Evolutionary conservation across 2,888 invertebrate genomes (phyloP), one percentile per base, ranked within the genome.

Genomic region (Molanna angustata): DNA sequence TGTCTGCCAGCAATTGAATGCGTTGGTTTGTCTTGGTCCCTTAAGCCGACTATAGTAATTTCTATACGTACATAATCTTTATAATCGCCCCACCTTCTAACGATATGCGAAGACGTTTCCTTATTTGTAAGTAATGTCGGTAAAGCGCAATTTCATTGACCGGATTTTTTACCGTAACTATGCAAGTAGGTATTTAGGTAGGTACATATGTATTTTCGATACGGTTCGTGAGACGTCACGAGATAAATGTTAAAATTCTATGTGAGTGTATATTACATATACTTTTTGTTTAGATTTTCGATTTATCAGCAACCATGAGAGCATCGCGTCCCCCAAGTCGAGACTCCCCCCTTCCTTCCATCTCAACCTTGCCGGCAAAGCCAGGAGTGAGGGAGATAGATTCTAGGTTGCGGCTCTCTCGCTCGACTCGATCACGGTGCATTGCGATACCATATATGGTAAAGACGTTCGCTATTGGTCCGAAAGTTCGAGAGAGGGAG

Each of bases 391-490:
- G n/a, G n/a, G n/a, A n/a, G n/a, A n/a, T n/a, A n/a, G n/a, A n/a
- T n/a, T n/a, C n/a, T n/a, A n/a, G n/a, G n/a, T n/a, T n/a, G n/a
- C n/a, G n/a, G n/a, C n/a, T 13, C 9, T 35, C 4, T 17, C 35
- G 35, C 21, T 7, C 43, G 43, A 14, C 41, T 19, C 32, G 41
- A 14, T 35, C 78, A 76, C 80, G 76, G 74, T 79, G 74, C 80
- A 80, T 78, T 79, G 72, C 75, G 80, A 80, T 81, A 79, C 86
- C 86, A 82, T 86, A 86, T 86, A 86, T 84, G 86, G 87, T 84
- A 80, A 86, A 84, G 82, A 80, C 78, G 74, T 69, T 74, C 73
- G 73, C 79, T 75, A 86, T 86, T 86, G 85, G 84, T 70, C 70
- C 68, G 68, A 57, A 68, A 66, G 66, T 64, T 65, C 67, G 63